phyloP scores from a whole-genome alignment of 1,140 invertebrate species.

The Anastrepha ludens region DNA sequence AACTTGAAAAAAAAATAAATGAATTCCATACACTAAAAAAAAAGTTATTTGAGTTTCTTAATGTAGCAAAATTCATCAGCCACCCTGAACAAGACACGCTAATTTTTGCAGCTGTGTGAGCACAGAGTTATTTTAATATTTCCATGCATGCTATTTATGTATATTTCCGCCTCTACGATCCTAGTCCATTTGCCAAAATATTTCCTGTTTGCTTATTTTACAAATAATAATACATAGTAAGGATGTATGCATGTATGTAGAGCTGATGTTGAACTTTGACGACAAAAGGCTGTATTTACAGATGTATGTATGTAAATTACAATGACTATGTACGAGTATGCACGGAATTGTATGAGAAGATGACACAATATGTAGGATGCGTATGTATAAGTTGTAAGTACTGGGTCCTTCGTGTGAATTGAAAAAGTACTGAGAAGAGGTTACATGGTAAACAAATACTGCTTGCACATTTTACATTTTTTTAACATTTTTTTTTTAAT shows the following conservation, averaged over 20 bases:
- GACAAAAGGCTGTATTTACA: conserved; percentile 15
- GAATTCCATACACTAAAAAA: no score
- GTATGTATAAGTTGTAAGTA: not conserved
- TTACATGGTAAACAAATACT: not conserved
- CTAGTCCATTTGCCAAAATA: not conserved
- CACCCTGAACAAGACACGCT: no score
- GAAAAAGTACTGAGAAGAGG: not conserved
- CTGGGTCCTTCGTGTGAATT: not conserved
- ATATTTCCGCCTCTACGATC: not conserved
- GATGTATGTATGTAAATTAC: not conserved
- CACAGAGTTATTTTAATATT: not conserved
- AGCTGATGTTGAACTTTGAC: conserved; percentile 8
- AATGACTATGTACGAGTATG: conserved; percentile 29
- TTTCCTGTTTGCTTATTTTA: not conserved
- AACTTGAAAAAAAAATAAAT: no score
- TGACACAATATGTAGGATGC: not conserved
- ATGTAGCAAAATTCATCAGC: no score
- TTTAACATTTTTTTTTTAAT: not conserved
- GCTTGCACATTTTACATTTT: not conserved
- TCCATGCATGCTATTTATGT: not conserved
- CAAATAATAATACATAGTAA: conserved; percentile 15
- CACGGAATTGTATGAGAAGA: not conserved
- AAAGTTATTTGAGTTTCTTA: no score
- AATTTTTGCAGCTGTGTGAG: no score
- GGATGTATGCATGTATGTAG: not conserved